Evolutionary conservation across 30 jellyfish, hydroid and myxozoan genomes (phyloP), one percentile per base, ranked within the genome.

Genomic region (Chrysaora quinquecirrha): DNA sequence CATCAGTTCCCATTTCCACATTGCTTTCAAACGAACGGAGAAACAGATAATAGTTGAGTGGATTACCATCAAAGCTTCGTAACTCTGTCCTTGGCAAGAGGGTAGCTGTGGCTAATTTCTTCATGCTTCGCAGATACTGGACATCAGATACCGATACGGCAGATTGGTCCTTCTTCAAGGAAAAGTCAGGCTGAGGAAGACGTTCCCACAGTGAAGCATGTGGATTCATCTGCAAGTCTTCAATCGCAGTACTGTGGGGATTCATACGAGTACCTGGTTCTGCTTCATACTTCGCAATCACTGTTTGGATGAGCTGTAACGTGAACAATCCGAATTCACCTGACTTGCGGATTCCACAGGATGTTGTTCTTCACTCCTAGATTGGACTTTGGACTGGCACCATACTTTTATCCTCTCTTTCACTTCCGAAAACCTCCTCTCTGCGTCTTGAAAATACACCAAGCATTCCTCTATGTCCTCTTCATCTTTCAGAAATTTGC

Each of bases 391-490:
- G 54, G 54, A 38, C 54, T 38, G 54, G 54, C 54, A 38, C 54
- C 54, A 38, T 38, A 38, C 6, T 14, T 6, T 38, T 38, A 38
- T 38, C 54, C 54, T 38, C 54, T 38, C 54, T 14, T 38, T 38
- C 54, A 38, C 54, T 38, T 38, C 54, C 11, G 54, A 38, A 38
- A 38, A 38, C 54, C 54, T 38, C 54, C 54, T 38, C 54, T 38
- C 54, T 38, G 54, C 54, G 6, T 38, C 54, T 38, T 3, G 54
- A 38, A 38, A 38, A 38, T 38, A 38, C 54, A 38, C 54, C 54
- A 38, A 38, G 54, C 54, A 38, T 38, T 38, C 54, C 54, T 38
- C 54, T 38, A 38, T 38, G 54, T 38, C 54, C 54, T 38, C 54
- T 38, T 38, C 54, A 38, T 38, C 54, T 38, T 38, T 38, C 54